Evolutionary conservation across 2,113 vertebrate species (phyloP), one percentile per base, ranked within the genome.

Genomic region (Noctilio leporinus): DNA sequence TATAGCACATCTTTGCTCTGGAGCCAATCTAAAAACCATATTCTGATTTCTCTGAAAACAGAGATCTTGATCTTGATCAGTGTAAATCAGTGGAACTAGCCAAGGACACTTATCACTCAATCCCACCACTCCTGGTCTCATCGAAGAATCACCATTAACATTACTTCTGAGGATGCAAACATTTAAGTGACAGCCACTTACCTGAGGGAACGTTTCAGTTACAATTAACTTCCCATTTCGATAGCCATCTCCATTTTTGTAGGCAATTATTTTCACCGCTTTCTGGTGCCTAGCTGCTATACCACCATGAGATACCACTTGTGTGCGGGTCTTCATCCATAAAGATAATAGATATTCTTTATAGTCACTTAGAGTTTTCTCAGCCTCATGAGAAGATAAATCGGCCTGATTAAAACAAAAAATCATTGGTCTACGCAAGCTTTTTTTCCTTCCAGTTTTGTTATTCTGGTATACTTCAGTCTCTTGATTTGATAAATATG

Each of bases 231-330:
- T 97, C 78, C 97, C 96, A 55, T 97, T 97, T 89, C 14, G 64
- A 84, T 95, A 96, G 47, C 94, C 96, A 65, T 86, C 49, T 78
- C 98, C 97, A 45, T 98, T 98, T 98, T 94, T 98, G 87, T 97
- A 96, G 35, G 98, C 97, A 45, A 95, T 96, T 93, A 97, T 92
- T 96, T 97, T 98, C 17, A 98, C 84, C 17, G 97, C 53, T 80
- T 95, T 96, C 91, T 96, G 96, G 59, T 81, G 91, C 3, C 2
- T 53, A 64, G 87, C 86, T 72, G 81, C 49, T 84, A 75, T 12
- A 11, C 88, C 95, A 78, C 97, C 24, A 35, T 40, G 90, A 78
- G 97, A 85, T 15, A 85, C n/a, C 17, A 59, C 84, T 35, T 90
- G 89, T 0, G 24, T 19, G 53, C 89, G 91, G 15, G 51, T 91